Percentiles rank a stretch among this genome's conserved stretches.
These are phyloP conservation scores for Centroberyx gerrardi DNA, from an alignment of 2,797 vertebrate genomes.

Conservation along the genomic window DNA sequence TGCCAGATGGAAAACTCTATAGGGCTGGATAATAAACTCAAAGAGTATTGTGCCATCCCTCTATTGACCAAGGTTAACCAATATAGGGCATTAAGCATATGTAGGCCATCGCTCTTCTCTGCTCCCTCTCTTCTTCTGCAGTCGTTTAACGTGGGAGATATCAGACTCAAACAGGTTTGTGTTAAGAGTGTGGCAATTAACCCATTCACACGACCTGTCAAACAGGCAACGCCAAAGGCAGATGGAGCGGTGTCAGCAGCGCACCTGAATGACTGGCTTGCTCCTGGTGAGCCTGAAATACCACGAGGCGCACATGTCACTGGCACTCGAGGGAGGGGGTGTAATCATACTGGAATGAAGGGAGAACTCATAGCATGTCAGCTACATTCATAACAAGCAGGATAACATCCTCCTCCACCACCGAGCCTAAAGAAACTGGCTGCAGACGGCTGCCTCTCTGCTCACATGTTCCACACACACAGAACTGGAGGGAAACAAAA, in stretches of 20 bases:
- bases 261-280: constrained; percentile 43
- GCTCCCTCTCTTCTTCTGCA: constrained; percentile 12
- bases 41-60: constrained; percentile 3
- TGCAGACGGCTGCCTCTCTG: neutral
- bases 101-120: constrained; percentile 29
- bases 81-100: constrained; percentile 26
- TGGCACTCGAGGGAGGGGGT: constrained; percentile 36
- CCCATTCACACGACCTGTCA: constrained; percentile 29
- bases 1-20: constrained; percentile 8
- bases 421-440: constrained; percentile 20
- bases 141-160: neutral
- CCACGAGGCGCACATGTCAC: constrained; percentile 34
- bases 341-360: constrained; percentile 63
- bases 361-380: constrained; percentile 62
- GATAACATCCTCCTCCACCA: constrained; percentile 54
- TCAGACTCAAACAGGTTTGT: constrained; percentile 10
- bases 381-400: constrained; percentile 56
- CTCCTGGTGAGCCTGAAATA: constrained; percentile 40
- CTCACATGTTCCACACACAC: constrained; percentile 4
- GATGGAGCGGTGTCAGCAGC: constrained; percentile 27
- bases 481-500: constrained; percentile 5
- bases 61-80: constrained; percentile 23
- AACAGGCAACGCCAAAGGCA: constrained; percentile 27
- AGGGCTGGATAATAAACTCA: constrained; percentile 16
- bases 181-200: constrained; percentile 28